A percentile compares a stretch with the other conserved stretches of the same genome.
These are phyloP conservation scores for Microtus richardsoni DNA, from an alignment of 2,113 vertebrate species.

Conservation along the genomic window DNA sequence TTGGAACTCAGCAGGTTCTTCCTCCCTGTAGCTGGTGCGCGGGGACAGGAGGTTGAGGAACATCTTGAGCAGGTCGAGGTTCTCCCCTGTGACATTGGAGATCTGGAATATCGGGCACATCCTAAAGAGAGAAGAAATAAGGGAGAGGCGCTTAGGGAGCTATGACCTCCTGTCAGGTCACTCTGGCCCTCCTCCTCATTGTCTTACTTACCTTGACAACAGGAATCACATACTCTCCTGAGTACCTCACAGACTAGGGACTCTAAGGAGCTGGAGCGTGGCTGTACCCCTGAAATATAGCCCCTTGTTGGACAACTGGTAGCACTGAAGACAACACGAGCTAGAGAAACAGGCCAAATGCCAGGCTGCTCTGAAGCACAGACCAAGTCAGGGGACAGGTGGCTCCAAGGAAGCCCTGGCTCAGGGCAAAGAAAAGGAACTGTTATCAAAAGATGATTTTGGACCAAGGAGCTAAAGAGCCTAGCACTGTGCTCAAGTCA, in stretches of 20 bases:
- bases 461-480: not conserved
- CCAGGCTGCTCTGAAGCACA: not conserved
- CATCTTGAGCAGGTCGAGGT: constrained; percentile 98
- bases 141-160: constrained; percentile 18
- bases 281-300: not conserved
- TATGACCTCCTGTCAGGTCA: not conserved
- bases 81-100: constrained; percentile 98
- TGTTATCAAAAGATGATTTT: not conserved
- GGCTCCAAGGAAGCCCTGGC: not conserved
- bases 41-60: constrained; percentile 98
- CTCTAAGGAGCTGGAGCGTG: not conserved
- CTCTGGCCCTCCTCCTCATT: not conserved
- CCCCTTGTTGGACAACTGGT: not conserved
- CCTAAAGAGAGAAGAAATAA: constrained; percentile 83
- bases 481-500: not conserved
- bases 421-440: not conserved
- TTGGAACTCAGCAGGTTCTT: constrained; percentile 98
- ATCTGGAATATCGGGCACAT: constrained; percentile 99
- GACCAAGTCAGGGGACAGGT: not conserved
- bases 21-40: constrained; percentile 96
- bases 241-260: not conserved
- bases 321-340: not conserved
- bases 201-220: not conserved
- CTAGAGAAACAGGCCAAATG: not conserved
- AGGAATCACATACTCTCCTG: not conserved